Evolutionary conservation across 2,888 invertebrate species (phyloP).

Genomic region (Steinernema carpocapsae): DNA sequence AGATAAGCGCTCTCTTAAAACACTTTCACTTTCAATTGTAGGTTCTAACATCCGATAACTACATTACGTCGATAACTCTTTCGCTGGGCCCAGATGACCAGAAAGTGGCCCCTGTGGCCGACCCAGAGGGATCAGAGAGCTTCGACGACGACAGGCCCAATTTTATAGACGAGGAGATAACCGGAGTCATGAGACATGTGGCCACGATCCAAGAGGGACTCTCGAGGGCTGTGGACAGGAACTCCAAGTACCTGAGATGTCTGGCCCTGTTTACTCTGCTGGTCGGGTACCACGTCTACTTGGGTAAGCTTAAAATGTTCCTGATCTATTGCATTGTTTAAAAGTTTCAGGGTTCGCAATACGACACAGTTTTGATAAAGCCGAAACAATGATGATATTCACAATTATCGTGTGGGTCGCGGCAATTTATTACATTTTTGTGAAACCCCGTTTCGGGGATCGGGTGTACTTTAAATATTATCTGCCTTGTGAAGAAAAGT

Average conservation of each 20-base stretch:
- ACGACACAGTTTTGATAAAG: conserved; percentile 42
- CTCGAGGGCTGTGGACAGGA: conserved; percentile 36
- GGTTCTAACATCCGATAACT: neutral
- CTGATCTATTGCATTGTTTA: too few relatives aligned
- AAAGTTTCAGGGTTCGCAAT: conserved; percentile 47
- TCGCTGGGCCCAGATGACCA: neutral
- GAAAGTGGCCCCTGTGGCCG: neutral
- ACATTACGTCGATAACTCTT: neutral
- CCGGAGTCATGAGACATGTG: conserved; percentile 44
- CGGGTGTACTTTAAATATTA: conserved; percentile 4
- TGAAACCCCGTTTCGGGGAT: conserved; percentile 40
- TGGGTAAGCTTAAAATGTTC: conserved; percentile 38
- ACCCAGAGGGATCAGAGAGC: neutral
- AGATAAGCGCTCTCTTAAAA: neutral
- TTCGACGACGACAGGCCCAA: conserved; percentile 12
- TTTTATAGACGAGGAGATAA: conserved; percentile 41
- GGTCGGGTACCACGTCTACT: conserved; percentile 43
- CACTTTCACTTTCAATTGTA: neutral
- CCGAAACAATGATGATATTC: conserved; percentile 43
- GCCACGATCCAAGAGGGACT: conserved; percentile 40
- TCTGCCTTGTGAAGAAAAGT: neutral
- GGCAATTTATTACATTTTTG: conserved; percentile 41
- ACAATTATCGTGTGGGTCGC: conserved; percentile 44
- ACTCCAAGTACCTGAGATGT: conserved; percentile 37
- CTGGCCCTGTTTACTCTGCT: conserved; percentile 35